phyloP scores from a whole-genome alignment of 2,888 invertebrate species.

The Habroteleia sp. region DNA sequence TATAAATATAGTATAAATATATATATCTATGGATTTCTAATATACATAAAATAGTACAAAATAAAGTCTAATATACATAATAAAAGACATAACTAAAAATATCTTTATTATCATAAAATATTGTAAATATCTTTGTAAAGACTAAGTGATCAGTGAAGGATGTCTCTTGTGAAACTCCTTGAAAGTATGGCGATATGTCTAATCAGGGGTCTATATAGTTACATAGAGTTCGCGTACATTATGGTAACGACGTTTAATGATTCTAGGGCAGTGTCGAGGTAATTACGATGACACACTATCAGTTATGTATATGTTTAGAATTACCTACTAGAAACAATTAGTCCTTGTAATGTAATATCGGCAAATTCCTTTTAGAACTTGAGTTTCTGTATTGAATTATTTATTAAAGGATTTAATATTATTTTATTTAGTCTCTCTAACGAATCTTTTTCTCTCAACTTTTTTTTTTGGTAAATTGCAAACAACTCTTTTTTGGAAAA shows the following conservation, averaged over 20 bases:
- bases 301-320: conserved; percentile 21
- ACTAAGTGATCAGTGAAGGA: too few species aligned
- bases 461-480: too few species aligned
- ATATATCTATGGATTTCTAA: too few species aligned
- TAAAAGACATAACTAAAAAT: too few species aligned
- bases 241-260: conserved; percentile 12
- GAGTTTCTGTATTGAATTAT: not conserved
- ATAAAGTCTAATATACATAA: too few species aligned
- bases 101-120: too few species aligned
- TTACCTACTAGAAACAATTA: conserved; percentile 27
- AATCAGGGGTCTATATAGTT: conserved; percentile 1
- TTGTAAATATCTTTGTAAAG: too few species aligned
- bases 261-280: conserved; percentile 19
- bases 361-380: not conserved
- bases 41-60: too few species aligned
- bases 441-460: too few species aligned
- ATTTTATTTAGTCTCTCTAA: too few species aligned
- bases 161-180: not conserved
- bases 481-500: not conserved
- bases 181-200: not conserved
- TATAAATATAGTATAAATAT: too few species aligned
- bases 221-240: conserved; percentile 9
- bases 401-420: too few species aligned
- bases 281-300: conserved; percentile 22
- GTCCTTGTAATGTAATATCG: conserved; percentile 5